Percentiles rank a stretch among this genome's conserved stretches.
Conservation (phyloP, 1,140 invertebrate species). For the Zaprionus vittiger region DNA sequence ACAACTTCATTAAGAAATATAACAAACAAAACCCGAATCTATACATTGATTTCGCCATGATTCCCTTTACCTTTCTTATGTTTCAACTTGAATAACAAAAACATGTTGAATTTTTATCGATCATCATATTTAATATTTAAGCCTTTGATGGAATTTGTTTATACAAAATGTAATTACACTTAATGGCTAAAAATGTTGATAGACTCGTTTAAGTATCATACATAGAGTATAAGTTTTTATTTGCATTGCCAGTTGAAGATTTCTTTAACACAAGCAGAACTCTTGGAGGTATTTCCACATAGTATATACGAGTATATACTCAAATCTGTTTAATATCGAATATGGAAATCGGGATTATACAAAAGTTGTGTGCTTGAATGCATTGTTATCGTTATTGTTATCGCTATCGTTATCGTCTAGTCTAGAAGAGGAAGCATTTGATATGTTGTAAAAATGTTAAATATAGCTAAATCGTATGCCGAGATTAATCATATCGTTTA, state of each 20-base stretch:
- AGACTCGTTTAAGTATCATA: conserved; percentile 40
- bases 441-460: conserved; percentile 83
- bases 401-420: conserved; percentile 47
- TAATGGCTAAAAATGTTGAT: conserved; percentile 55
- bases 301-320: conserved; percentile 7
- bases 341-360: conserved; percentile 19
- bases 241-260: background rate
- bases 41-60: too few relatives aligned
- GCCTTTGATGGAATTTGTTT: conserved; percentile 73
- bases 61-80: too few relatives aligned
- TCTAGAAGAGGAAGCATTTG: conserved; percentile 82
- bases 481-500: conserved; percentile 36
- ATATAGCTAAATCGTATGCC: conserved; percentile 32
- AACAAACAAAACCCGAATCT: too few relatives aligned
- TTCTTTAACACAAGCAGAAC: conserved; percentile 50
- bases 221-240: conserved; percentile 39
- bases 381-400: conserved; percentile 36
- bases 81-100: too few relatives aligned
- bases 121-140: conserved; percentile 68
- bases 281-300: conserved; percentile 59
- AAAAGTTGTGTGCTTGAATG: conserved; percentile 18
- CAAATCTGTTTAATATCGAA: background rate
- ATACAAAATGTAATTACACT: conserved; percentile 73
- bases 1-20: too few relatives aligned
- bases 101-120: background rate